Conservation (phyloP, 2,797 vertebrate genomes). For the Chrosomus eos region DNA sequence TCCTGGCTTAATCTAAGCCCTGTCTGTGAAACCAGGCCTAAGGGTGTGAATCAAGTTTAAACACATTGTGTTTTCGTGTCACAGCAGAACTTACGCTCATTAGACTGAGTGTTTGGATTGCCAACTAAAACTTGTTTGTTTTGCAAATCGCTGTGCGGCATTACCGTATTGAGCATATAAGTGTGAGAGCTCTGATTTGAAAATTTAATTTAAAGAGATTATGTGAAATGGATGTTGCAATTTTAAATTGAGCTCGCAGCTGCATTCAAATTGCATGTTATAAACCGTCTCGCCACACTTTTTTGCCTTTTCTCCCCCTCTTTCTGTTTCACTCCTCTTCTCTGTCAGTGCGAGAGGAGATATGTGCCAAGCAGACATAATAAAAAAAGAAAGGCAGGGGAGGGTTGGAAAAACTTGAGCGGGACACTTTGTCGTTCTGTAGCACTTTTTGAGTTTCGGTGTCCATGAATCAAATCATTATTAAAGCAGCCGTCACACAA, state of each 20-base stretch:
- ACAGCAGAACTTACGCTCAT: not conserved
- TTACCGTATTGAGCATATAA: not conserved
- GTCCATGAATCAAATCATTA: constrained; percentile 72
- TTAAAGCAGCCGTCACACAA: constrained; percentile 62
- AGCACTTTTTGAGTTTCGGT: constrained; percentile 71
- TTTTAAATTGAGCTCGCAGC: constrained; percentile 51
- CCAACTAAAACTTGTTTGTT: constrained; percentile 3
- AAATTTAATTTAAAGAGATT: constrained; percentile 45
- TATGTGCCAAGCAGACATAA: constrained; percentile 76
- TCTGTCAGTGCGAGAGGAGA: constrained; percentile 55
- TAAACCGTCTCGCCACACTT: constrained; percentile 49
- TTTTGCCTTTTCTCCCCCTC: constrained; percentile 28
- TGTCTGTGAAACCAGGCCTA: too few species aligned
- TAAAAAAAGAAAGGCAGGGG: constrained; percentile 70
- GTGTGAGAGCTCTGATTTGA: not conserved
- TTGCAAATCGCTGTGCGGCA: not conserved
- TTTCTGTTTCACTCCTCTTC: constrained; percentile 29
- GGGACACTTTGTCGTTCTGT: constrained; percentile 71
- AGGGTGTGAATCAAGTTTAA: not conserved
- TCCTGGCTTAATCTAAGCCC: too few species aligned
- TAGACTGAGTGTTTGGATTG: constrained; percentile 2
- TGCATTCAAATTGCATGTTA: constrained; percentile 54
- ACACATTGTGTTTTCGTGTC: not conserved
- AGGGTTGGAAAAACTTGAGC: constrained; percentile 73
- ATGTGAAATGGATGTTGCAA: constrained; percentile 45